Base-by-base conservation (phyloP, 35 echinoderm and acorn worm genomes). In the Anneissia japonica region DNA sequence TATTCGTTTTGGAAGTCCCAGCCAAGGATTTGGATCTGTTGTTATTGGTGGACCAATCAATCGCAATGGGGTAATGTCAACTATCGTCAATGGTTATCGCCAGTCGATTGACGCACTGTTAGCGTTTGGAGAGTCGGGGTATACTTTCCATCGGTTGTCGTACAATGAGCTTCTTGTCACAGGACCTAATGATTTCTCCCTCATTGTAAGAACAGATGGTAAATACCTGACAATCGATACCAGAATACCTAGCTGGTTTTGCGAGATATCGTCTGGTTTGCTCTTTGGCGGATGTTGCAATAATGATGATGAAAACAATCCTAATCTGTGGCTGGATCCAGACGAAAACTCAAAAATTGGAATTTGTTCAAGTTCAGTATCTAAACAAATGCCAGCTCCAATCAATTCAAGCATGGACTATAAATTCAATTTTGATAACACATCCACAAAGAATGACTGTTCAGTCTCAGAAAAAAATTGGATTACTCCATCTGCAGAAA, bases 251-350 rank as follows among this genome's bases (percentile, higher is more conserved):
- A 39, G 38, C 32, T 40, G 75, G 31, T 81, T 96, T 30, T 96
- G 93, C 75, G 23, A 82, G 1, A 83, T 96, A 55, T 46, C 93
- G 23, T 38, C 37, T 77, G 93, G 93, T 75, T 35, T 92, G 14
- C 90, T 96, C 35, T 83, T 92, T 13, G 93, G 93, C 36, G 90
- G 90, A 46, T 92, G 90, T 74, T 96, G 93, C 73, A 91, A 77
- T 75, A 35, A 83, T 38, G 74, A 46, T 29, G 74, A 32, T 46
- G 19, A 16, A 1, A 77, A 46, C 51, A 35, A 77, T 34, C 34
- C 51, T 39, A 72, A 38, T 11, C 37, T 93, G 64, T 36, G 74
- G 51, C 40, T 89, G 0, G 32, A 37, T 26, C 79, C 35, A 26
- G 17, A 36, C 28, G 37, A 81, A 21, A 81, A 81, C 38, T 0